phyloP scores from a whole-genome alignment of 2,797 vertebrate species.

The Anguilla megastoma region DNA sequence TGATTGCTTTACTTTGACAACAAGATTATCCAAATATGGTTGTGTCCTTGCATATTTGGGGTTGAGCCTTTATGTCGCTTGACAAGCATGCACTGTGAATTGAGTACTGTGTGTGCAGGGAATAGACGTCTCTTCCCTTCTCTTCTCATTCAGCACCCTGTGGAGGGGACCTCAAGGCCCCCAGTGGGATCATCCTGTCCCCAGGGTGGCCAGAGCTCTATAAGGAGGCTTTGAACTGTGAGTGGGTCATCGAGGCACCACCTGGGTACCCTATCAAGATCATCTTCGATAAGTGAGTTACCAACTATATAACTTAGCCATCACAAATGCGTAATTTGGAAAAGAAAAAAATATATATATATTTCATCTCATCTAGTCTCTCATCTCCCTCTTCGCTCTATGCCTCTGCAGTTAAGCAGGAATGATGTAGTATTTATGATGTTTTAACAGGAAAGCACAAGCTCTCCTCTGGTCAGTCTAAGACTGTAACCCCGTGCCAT shows the following conservation, averaged over 20 bases:
- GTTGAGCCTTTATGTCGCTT: neutral
- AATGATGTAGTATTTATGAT: neutral
- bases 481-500: neutral
- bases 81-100: neutral
- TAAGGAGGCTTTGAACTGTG: constrained; percentile 97
- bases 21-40: neutral
- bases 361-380: neutral
- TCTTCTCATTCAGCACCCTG: constrained; percentile 80
- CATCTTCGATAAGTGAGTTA: constrained; percentile 93
- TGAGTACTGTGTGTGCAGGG: neutral
- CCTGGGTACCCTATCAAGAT: constrained; percentile 99
- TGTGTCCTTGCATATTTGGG: neutral
- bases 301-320: neutral
- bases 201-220: constrained; percentile 99
- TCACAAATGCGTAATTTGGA: neutral
- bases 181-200: constrained; percentile 94
- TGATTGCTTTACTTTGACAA: neutral
- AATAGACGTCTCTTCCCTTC: neutral
- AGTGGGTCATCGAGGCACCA: constrained; percentile 96
- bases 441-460: neutral
- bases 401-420: neutral
- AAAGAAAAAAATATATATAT: neutral
- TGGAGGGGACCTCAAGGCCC: constrained; percentile 91
- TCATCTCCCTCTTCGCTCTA: neutral
- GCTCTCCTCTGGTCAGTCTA: neutral